Conservation (phyloP, 2,888 invertebrate species). For the Rhorus exstirpatorius region DNA sequence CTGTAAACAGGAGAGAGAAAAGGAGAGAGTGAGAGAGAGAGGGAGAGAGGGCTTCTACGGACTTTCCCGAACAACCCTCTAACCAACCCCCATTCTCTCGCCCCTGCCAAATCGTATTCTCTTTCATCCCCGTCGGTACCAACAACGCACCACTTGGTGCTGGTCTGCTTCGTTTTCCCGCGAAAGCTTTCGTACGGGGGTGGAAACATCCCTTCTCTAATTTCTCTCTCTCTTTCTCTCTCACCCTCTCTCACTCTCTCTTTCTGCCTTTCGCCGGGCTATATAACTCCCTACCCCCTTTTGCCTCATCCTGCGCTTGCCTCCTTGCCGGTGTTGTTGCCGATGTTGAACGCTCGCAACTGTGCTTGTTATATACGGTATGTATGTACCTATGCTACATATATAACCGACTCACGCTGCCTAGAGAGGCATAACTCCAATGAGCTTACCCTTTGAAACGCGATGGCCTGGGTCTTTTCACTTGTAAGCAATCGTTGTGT, state of each 20-base stretch:
- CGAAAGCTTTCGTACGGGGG: constrained; percentile 67
- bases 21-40: constrained; percentile 16
- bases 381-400: not conserved
- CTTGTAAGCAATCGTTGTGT: too few relatives aligned
- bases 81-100: constrained; percentile 7
- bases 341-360: constrained; percentile 33
- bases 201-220: constrained; percentile 31
- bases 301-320: constrained; percentile 29
- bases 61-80: constrained; percentile 15
- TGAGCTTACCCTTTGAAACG: not conserved
- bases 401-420: too few relatives aligned
- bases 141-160: constrained; percentile 55
- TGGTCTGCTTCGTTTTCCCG: constrained; percentile 79
- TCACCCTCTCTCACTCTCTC: not conserved
- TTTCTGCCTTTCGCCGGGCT: not conserved
- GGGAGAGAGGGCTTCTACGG: not conserved
- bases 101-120: constrained; percentile 12
- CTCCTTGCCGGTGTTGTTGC: constrained; percentile 39
- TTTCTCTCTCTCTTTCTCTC: not conserved
- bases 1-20: constrained; percentile 78
- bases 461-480: not conserved
- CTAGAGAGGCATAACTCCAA: not conserved
- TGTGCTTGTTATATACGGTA: not conserved
- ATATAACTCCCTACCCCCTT: not conserved
- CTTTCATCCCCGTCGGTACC: constrained; percentile 1